A percentile compares a stretch with the other conserved stretches of the same genome.
Evolutionary conservation across 2,113 vertebrate genomes (phyloP).

Genomic region (Alosa alosa): DNA sequence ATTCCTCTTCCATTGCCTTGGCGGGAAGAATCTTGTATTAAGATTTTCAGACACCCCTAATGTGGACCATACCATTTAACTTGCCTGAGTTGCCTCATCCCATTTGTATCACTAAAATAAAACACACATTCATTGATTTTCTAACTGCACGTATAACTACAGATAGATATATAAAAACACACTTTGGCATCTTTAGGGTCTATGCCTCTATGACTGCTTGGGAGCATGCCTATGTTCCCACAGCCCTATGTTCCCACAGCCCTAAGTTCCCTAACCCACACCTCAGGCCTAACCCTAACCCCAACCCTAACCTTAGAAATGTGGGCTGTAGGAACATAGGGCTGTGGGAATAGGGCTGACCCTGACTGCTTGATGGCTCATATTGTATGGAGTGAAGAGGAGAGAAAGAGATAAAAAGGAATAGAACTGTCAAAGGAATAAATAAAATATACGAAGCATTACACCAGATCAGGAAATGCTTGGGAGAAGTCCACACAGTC

Average conservation of each 20-base stretch:
- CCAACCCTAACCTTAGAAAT: too few species aligned
- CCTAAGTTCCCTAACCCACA: too few species aligned
- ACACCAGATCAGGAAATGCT: constrained; percentile 24
- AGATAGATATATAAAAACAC: neutral
- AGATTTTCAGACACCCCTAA: too few species aligned
- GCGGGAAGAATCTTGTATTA: too few species aligned
- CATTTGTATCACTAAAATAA: neutral
- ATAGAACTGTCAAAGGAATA: neutral
- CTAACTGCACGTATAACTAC: neutral
- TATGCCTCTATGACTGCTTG: too few species aligned
- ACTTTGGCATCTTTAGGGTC: neutral
- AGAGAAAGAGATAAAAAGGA: constrained; percentile 2
- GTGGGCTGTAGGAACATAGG: too few species aligned
- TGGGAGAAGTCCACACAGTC: neutral
- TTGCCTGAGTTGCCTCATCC: neutral
- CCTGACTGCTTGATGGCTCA: neutral
- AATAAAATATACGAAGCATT: constrained; percentile 21
- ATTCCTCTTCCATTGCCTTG: too few species aligned
- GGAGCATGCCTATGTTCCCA: too few species aligned
- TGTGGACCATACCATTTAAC: too few species aligned
- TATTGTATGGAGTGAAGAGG: constrained; percentile 28
- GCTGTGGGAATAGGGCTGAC: too few species aligned
- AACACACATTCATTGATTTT: neutral
- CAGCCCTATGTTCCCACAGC: too few species aligned
- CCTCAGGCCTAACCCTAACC: too few species aligned